Conservation (phyloP, 2,888 invertebrate species). For the Metalampra italica region DNA sequence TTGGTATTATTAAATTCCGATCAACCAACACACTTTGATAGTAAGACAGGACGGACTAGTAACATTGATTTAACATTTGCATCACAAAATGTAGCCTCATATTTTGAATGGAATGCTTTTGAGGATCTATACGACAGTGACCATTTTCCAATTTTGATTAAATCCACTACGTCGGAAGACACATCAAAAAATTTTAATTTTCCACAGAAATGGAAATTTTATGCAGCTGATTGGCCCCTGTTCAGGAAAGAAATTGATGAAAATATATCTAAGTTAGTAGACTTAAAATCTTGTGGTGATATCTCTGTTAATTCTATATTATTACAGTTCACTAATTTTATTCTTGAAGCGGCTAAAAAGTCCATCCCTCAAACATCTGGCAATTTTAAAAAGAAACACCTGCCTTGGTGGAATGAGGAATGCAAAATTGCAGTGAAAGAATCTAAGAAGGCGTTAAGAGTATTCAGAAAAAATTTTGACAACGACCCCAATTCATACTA, state of each 20-base stretch:
- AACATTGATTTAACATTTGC: constrained; percentile 12
- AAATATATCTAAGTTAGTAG: constrained; percentile 1
- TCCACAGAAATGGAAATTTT: constrained; percentile 6
- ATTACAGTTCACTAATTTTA: too few species aligned
- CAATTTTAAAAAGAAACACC: background rate
- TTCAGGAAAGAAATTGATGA: constrained; percentile 3
- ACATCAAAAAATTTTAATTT: background rate
- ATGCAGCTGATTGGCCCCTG: constrained; percentile 5
- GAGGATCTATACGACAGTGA: constrained; percentile 17
- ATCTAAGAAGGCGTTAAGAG: constrained; percentile 2
- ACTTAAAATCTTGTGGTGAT: background rate
- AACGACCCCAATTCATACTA: too few species aligned
- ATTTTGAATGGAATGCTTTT: constrained; percentile 19
- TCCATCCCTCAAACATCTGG: background rate
- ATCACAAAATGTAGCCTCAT: constrained; percentile 15
- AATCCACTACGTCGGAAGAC: background rate
- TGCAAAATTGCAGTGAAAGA: constrained; percentile 5
- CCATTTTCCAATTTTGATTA: constrained; percentile 12
- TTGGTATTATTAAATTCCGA: constrained; percentile 8
- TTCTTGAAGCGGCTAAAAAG: too few species aligned
- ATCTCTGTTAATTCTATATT: background rate
- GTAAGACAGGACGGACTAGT: constrained; percentile 11
- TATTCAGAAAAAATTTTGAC: constrained; percentile 1
- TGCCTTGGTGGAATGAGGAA: constrained; percentile 7
- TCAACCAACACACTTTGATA: constrained; percentile 12